Base-by-base conservation (phyloP, 2,888 invertebrate genomes). In the Coremacera marginata region DNA sequence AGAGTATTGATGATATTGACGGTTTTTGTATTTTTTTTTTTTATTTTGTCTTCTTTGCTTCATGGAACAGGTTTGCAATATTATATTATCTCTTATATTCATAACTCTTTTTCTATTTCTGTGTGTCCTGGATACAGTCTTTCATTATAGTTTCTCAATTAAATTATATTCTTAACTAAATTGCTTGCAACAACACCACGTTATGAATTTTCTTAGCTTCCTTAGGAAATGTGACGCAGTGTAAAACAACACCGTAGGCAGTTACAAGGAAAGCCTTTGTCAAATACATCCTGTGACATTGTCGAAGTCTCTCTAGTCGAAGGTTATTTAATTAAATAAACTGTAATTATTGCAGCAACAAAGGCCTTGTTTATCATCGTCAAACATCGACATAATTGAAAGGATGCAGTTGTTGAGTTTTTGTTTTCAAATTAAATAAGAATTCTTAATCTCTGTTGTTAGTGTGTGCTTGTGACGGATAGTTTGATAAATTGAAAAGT, bases 141-240 rank as follows among this genome's bases (percentile, higher is more conserved):
- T 14, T 25, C 78, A 80, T 79, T 80, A 81, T 80, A 81, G 80
- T 80, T 72, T 83, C 85, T 84, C 84, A 86, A 86, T 86, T 86
- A 86, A 86, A 85, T 86, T 85, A 85, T 85, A 86, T 86, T 86
- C 86, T 86, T 84, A 86, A 86, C 84, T 84, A 86, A 84, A 86
- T 86, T 86, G 86, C 83, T 25, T 27, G 22, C 57, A 55, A n/a
- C 55, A 22, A 9, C 19, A 19, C 5, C 19, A 19, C 1, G 3
- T 4, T 55, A 1, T 19, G 19, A 7, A 19, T 19, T 9, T 55
- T 8, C 19, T 31, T 4, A 19, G n/a, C 25, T 60, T 22, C 25
- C 11, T 60, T 27, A 11, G 3, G 11, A 44, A 44, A 44, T 44
- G 44, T 44, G 57, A 4, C 25, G 11, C 25, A 27, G 19, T 22